Base-by-base conservation (phyloP, 2,797 vertebrate species). In the Leontocebus nigricollis region DNA sequence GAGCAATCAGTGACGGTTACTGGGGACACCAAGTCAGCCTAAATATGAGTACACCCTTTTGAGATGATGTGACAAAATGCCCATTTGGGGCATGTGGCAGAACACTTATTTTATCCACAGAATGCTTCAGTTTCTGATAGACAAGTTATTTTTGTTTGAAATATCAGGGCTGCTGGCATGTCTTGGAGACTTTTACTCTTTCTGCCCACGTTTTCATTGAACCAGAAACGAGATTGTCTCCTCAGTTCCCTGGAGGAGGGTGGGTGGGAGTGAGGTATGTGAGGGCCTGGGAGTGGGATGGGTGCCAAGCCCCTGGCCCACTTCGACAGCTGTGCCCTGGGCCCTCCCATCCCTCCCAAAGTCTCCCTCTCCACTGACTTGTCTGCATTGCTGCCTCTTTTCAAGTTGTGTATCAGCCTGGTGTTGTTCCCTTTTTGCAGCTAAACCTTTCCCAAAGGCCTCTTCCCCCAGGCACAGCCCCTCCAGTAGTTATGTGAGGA, bases 381-480 rank as follows among this genome's bases (percentile, higher is more conserved):
- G 86, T 72, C 70, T 90, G 91, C 7, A 2, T 6, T 19, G 48
- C 64, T 2, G 3, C 88, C 79, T 91, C 9, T 0, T 0, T 67
- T 81, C 80, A 0, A 0, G 17, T 95, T 77, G 8, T 75, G 57
- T 90, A 59, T 97, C 24, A 96, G 89, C 83, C 82, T 95, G 96
- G 80, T 97, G 77, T 95, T 98, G 59, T 98, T 98, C 97, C 97
- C 98, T 98, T 79, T 95, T 98, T 97, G 93, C 98, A 99, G 98
- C 98, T 98, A 98, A 98, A 98, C 97, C 98, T 97, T 99, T 99
- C 98, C 99, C 99, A 98, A 99, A 99, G 99, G 99, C 99, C 76
- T 98, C 99, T 48, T 99, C 99, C 81, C 99, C 99, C 93, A 99
- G 99, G 98, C 99, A 99, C 98, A 99, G 99, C 98, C 98, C 99